Conservation (phyloP, 2,888 invertebrate species). For the Cosmia pyralina region DNA sequence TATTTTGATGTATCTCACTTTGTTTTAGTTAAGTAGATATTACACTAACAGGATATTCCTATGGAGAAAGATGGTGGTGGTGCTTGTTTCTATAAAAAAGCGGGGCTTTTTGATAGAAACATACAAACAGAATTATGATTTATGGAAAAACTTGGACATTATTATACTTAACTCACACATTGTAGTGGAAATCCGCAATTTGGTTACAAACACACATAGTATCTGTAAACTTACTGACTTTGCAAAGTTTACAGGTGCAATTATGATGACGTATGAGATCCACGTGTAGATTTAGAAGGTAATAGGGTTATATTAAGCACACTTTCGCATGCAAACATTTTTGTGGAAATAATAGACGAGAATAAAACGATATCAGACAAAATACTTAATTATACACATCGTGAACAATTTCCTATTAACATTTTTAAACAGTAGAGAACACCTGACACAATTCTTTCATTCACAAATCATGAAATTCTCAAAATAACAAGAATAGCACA, state of each 20-base stretch:
- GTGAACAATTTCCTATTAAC: conserved; percentile 38
- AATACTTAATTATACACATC: conserved; percentile 31
- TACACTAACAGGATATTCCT: background rate
- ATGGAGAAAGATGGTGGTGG: background rate
- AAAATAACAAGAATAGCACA: conserved; percentile 60
- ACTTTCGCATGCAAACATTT: conserved; percentile 28
- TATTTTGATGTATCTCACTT: no score
- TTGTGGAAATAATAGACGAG: conserved; percentile 7
- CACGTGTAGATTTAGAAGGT: conserved; percentile 12
- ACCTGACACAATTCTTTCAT: conserved; percentile 60
- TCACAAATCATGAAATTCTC: conserved; percentile 55
- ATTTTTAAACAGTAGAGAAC: conserved; percentile 41
- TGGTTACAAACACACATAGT: background rate
- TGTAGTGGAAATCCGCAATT: background rate
- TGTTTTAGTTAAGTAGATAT: no score
- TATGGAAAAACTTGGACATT: background rate
- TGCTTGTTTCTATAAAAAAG: no score
- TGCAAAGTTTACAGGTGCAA: no score
- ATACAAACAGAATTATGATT: background rate
- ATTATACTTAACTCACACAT: no score
- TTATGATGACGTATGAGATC: background rate
- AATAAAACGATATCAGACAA: conserved; percentile 13
- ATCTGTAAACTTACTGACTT: background rate
- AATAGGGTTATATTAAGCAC: background rate
- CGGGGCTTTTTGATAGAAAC: no score